These are phyloP conservation scores for Catajapyx aquilonaris DNA, from an alignment of 1,140 invertebrate species.

Conservation along the genomic window DNA sequence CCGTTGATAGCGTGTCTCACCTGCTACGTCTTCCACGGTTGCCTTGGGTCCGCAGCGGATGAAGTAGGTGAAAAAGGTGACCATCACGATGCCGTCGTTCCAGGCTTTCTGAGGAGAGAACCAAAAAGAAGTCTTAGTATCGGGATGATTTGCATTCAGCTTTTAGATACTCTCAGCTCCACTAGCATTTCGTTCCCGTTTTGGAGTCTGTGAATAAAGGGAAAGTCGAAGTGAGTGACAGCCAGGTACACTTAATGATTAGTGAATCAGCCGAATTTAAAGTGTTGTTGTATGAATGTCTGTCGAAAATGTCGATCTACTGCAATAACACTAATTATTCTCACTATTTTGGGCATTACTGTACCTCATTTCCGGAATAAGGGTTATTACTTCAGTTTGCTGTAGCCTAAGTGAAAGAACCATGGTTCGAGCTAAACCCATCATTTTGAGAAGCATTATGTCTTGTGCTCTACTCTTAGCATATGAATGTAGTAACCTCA, in stretches of 20 bases:
- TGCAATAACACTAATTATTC: no score
- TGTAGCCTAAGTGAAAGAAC: no score
- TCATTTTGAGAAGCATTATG: no score
- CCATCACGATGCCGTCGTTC: slow-evolving; percentile 72
- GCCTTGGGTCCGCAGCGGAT: slow-evolving; percentile 52
- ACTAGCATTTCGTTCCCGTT: background rate
- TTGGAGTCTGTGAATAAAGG: slow-evolving; percentile 2
- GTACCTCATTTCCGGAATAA: no score
- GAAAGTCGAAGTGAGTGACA: background rate
- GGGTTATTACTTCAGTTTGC: no score
- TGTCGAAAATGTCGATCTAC: no score
- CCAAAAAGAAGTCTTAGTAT: slow-evolving; percentile 5
- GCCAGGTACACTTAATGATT: background rate
- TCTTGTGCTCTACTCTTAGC: no score
- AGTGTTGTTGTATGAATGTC: background rate
- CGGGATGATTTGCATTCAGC: slow-evolving; percentile 8
- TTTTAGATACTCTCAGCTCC: slow-evolving; percentile 1
- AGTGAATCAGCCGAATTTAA: background rate
- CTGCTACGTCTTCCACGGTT: slow-evolving; percentile 51
- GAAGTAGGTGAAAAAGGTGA: slow-evolving; percentile 68
- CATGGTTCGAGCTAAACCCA: no score
- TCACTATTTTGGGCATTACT: no score
- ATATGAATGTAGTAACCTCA: no score
- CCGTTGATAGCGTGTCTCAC: slow-evolving; percentile 25
- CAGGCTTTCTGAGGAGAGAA: slow-evolving; percentile 32